phyloP scores from a whole-genome alignment of 2,797 vertebrate genomes.

The Mormyrops boulengeri region DNA sequence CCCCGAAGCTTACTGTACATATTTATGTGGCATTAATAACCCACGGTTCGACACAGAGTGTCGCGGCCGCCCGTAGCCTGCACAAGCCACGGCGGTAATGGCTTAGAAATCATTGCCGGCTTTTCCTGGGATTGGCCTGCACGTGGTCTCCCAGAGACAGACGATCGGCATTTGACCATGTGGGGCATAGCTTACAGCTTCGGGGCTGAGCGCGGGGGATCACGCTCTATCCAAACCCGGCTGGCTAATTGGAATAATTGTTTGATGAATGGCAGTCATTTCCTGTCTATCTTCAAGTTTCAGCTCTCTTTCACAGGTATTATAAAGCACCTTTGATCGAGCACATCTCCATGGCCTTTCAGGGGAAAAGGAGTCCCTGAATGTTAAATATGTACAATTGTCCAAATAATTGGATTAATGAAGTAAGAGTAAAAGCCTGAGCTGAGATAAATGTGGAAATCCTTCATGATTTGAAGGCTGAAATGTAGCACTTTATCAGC shows the following conservation, averaged over 20 bases:
- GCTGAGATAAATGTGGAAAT: constrained; percentile 37
- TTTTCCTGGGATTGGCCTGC: constrained; percentile 28
- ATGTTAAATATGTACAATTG: constrained; percentile 68
- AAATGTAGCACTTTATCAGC: constrained; percentile 43
- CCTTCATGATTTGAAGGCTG: constrained; percentile 62
- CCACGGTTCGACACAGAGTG: constrained; percentile 42
- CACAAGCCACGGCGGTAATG: constrained; percentile 39
- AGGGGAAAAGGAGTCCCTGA: constrained; percentile 43
- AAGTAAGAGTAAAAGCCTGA: constrained; percentile 32
- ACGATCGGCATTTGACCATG: constrained; percentile 40
- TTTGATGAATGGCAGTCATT: constrained; percentile 67
- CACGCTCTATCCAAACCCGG: constrained; percentile 50
- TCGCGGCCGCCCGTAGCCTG: constrained; percentile 41
- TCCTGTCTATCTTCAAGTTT: constrained; percentile 55
- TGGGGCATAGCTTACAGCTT: constrained; percentile 36
- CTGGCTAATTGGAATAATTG: constrained; percentile 62
- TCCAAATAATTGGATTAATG: constrained; percentile 68
- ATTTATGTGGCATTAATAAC: constrained; percentile 62
- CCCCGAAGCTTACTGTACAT: constrained; percentile 49
- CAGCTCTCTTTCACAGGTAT: constrained; percentile 57
- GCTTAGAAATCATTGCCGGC: constrained; percentile 43
- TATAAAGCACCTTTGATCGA: constrained; percentile 48
- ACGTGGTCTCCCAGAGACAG: constrained; percentile 40
- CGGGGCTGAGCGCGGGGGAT: constrained; percentile 52
- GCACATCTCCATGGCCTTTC: constrained; percentile 43